These are phyloP conservation scores for Pteromalus puparum DNA, from an alignment of 1,140 invertebrate species.

Conservation along the genomic window DNA sequence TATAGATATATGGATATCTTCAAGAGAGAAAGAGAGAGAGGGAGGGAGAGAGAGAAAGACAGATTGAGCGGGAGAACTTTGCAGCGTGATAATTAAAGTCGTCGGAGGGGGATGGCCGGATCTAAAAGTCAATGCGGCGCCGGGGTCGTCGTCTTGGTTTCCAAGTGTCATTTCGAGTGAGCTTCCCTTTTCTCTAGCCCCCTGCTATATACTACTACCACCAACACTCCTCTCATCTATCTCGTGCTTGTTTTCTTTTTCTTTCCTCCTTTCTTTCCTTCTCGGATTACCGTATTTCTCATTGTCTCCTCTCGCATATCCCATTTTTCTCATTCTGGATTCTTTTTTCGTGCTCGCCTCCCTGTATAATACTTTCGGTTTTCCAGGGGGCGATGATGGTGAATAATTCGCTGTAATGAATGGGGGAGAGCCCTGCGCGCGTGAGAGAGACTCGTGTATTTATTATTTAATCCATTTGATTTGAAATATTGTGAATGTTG, in stretches of 20 bases:
- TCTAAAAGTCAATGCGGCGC: slow-evolving; percentile 33
- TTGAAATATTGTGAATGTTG: too few species aligned
- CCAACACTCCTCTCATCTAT: not conserved
- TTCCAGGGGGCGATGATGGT: not conserved
- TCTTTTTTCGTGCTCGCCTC: not conserved
- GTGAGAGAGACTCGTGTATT: not conserved
- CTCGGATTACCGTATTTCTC: not conserved
- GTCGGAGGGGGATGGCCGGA: not conserved
- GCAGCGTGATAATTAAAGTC: slow-evolving; percentile 39
- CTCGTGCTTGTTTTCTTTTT: slow-evolving; percentile 7
- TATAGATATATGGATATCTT: too few species aligned
- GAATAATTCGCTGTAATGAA: not conserved
- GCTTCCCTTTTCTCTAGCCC: not conserved
- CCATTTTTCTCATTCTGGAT: not conserved
- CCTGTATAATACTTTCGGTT: not conserved
- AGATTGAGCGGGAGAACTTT: not conserved
- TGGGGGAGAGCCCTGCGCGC: not conserved
- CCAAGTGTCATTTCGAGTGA: slow-evolving; percentile 38
- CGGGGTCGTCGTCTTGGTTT: not conserved
- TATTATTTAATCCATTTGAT: not conserved
- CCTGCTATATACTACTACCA: not conserved
- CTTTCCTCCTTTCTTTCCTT: not conserved
- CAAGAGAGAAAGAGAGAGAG: not conserved
- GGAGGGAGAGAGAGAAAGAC: not conserved
- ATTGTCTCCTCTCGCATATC: slow-evolving; percentile 9